Conservation (phyloP, 2,888 invertebrate genomes). For the Zaprionus obscuricornis region DNA sequence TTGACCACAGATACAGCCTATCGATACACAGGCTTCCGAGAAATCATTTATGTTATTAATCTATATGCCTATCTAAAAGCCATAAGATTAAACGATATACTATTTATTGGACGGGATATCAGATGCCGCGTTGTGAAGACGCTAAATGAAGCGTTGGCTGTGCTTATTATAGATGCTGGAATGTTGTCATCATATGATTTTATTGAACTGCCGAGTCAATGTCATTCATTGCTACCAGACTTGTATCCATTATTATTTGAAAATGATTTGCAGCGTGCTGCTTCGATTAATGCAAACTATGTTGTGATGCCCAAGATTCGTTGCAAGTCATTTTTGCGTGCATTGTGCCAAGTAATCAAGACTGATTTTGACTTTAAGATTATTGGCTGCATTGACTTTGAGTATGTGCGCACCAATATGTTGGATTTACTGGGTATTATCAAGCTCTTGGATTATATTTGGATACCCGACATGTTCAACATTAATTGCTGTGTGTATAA, state of each 20-base stretch:
- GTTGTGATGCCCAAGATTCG: slow-evolving; percentile 75
- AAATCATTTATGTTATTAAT: slow-evolving; percentile 79
- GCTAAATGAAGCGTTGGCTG: slow-evolving; percentile 66
- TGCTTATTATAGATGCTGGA: slow-evolving; percentile 69
- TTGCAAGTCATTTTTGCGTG: slow-evolving; percentile 65
- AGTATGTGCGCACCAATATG: slow-evolving; percentile 71
- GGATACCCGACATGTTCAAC: slow-evolving; percentile 78
- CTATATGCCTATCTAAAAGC: slow-evolving; percentile 70
- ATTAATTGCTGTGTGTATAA: slow-evolving; percentile 54
- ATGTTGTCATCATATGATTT: slow-evolving; percentile 78
- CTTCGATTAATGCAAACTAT: slow-evolving; percentile 66
- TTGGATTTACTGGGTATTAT: slow-evolving; percentile 78
- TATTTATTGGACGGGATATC: slow-evolving; percentile 67
- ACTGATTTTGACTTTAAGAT: slow-evolving; percentile 52
- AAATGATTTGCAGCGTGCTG: slow-evolving; percentile 68
- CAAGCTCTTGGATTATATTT: slow-evolving; percentile 74
- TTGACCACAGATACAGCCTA: slow-evolving; percentile 77
- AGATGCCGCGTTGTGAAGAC: slow-evolving; percentile 74
- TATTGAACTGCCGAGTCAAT: slow-evolving; percentile 78
- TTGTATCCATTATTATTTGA: slow-evolving; percentile 53
- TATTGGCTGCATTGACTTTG: slow-evolving; percentile 77
- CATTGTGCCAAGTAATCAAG: slow-evolving; percentile 51
- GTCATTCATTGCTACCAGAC: slow-evolving; percentile 50
- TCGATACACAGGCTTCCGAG: slow-evolving; percentile 72
- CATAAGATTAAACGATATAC: slow-evolving; percentile 69